Percentiles rank a stretch among this genome's conserved stretches.
Conservation (phyloP, 2,797 vertebrate species). For the Danio tinwini region DNA sequence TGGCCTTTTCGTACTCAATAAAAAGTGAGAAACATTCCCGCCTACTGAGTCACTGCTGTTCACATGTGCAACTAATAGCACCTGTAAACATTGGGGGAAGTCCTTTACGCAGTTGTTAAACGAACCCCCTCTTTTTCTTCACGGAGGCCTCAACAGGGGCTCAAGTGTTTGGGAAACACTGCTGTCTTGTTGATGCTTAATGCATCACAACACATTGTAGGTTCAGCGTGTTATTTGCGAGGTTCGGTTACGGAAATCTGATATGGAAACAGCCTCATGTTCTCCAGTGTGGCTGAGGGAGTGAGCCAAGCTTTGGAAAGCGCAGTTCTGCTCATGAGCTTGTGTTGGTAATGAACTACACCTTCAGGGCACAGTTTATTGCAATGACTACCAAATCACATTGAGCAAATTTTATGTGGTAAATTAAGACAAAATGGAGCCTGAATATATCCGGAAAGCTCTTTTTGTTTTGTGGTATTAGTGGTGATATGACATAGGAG, state of each 20-base stretch:
- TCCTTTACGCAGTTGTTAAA: conserved; percentile 63
- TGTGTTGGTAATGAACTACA: conserved; percentile 54
- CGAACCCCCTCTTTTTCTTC: conserved; percentile 59
- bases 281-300: conserved; percentile 57
- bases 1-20: conserved; percentile 61
- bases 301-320: conserved; percentile 58
- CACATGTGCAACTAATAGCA: conserved; percentile 56
- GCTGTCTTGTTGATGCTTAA: conserved; percentile 57
- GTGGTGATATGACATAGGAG: background rate
- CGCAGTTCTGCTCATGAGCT: conserved; percentile 44
- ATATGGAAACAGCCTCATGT: conserved; percentile 58
- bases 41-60: conserved; percentile 56
- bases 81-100: conserved; percentile 63
- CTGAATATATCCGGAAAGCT: conserved; percentile 14
- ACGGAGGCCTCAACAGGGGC: conserved; percentile 57
- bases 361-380: conserved; percentile 46
- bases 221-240: conserved; percentile 53
- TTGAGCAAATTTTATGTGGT: conserved; percentile 27
- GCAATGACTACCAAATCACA: conserved; percentile 38
- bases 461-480: background rate
- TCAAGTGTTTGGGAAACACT: conserved; percentile 61
- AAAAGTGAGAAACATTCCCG: conserved; percentile 56
- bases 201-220: conserved; percentile 44
- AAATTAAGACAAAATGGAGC: conserved; percentile 9
- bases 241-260: conserved; percentile 46